Base-by-base conservation (phyloP, 2,113 vertebrate genomes). In the Ornithorhynchus anatinus region DNA sequence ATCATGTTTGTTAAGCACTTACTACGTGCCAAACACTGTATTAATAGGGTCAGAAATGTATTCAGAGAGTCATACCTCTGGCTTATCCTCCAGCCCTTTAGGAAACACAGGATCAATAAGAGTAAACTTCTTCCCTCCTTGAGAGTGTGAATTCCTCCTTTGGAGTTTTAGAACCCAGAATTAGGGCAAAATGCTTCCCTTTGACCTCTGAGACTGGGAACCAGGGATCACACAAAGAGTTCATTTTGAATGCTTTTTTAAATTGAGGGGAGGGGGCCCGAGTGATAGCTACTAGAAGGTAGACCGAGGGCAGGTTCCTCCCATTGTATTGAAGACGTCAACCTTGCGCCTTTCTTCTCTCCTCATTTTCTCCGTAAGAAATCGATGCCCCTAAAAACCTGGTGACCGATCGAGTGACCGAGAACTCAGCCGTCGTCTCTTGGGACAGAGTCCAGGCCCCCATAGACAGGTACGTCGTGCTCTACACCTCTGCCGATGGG, bases 401-500 rank as follows among this genome's bases (percentile, higher is more conserved):
- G 47, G 50, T 90, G 62, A 85, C 89, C 45, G 85, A 70, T 8
- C 64, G 61, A 33, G 89, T 94, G 56, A 94, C 90, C 13, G 94
- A 95, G 69, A 89, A 93, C 70, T 93, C 90, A 0, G 91, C 87
- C 3, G 91, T 78, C 2, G 80, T 96, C 42, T 90, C 88, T 31
- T 96, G 95, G 95, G 83, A 92, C 44, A 75, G 17, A 0, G 80
- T 92, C 38, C 89, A 82, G 44, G 90, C 94, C 22, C 84, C 88
- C 7, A 86, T 95, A 20, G 91, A 95, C 3, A 92, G 86, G 71
- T 96, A 94, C 50, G 84, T 91, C 65, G 62, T 96, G 69, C 92
- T 84, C 74, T 96, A 94, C 78, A 70, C 86, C 33, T 91, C 92
- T 35, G 77, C 84, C 38, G 90, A 82, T 37, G 93, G 93, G 36